Evolutionary conservation across 2,797 vertebrate genomes (phyloP), one percentile per base, ranked within the genome.

Genomic region (Ptychadena robeensis): DNA sequence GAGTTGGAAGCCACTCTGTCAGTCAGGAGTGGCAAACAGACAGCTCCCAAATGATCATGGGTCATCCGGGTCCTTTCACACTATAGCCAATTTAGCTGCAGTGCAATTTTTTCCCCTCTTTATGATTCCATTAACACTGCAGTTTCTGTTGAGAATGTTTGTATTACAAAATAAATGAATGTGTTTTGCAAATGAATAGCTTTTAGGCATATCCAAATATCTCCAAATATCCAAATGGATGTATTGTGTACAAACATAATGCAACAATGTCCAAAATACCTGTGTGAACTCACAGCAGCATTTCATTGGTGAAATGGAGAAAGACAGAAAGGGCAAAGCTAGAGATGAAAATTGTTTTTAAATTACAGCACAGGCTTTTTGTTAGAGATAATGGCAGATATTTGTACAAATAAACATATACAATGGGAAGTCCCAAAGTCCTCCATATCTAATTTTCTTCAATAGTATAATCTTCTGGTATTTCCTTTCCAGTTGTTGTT

Each of bases 381-480:
- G 40, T 35, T 9, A 22, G 44, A 59, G 64, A 75, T 68, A 75
- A 75, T 38, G 35, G 32, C 25, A 31, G 27, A 75, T 68, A 37
- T 68, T 53, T 57, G 34, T 69, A 68, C 25, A 81, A n/a, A n/a
- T 53, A 69, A 68, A 75, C 73, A 65, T 65, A 74, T 73, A 48
- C 34, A 67, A 68, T 69, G 48, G 27, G 10, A 37, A 25, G 15
- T 30, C 31, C 32, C 35, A 48, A 61, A 75, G 38, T 64, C 61
- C 69, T 73, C 61, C n/a, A 25, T 37, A 48, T 74, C 61, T 32
- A 67, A 81, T 81, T 66, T 81, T 81, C 79, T 75, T n/a, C 27
- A 53, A 75, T 67, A 59, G 65, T 15, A 75, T 63, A 68, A 82
- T 75, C 31, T 68, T 44, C 25, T 69, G 32, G 34, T 74, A 61